These are phyloP conservation scores for Prunella fulvescens DNA, from an alignment of 2,113 vertebrate genomes.

Conservation along the genomic window DNA sequence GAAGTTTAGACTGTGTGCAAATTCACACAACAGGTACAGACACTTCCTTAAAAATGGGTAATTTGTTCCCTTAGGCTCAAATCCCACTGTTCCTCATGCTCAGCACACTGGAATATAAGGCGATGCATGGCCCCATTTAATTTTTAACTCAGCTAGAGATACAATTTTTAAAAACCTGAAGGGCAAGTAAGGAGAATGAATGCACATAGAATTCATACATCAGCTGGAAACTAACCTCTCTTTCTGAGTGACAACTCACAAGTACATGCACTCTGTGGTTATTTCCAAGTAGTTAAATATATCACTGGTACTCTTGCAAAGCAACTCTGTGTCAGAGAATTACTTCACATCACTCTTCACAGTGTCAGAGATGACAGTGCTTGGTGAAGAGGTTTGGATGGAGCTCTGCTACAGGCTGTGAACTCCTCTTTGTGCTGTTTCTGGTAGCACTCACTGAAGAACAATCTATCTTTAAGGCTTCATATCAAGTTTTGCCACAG, in stretches of 20 bases:
- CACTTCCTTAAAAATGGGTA: background rate
- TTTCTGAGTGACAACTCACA: slow-evolving; percentile 5
- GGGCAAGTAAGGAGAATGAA: background rate
- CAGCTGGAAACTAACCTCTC: background rate
- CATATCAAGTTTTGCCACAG: background rate
- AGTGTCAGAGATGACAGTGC: background rate
- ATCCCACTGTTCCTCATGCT: background rate
- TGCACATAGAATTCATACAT: background rate
- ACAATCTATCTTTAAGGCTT: background rate
- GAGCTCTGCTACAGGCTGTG: background rate
- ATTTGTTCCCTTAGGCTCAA: background rate
- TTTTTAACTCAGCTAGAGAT: background rate
- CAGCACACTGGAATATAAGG: background rate
- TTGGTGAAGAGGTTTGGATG: background rate
- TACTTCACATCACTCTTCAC: background rate
- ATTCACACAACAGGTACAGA: background rate
- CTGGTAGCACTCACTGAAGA: background rate
- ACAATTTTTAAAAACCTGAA: background rate
- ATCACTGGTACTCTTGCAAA: background rate
- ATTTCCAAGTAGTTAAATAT: background rate
- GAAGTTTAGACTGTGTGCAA: background rate
- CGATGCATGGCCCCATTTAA: background rate
- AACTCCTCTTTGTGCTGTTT: background rate
- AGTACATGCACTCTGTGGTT: background rate
- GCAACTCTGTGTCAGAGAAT: background rate